Conservation (phyloP, 37 sponge, comb jelly and placozoan species). For the Trichoplax adhaerens region DNA sequence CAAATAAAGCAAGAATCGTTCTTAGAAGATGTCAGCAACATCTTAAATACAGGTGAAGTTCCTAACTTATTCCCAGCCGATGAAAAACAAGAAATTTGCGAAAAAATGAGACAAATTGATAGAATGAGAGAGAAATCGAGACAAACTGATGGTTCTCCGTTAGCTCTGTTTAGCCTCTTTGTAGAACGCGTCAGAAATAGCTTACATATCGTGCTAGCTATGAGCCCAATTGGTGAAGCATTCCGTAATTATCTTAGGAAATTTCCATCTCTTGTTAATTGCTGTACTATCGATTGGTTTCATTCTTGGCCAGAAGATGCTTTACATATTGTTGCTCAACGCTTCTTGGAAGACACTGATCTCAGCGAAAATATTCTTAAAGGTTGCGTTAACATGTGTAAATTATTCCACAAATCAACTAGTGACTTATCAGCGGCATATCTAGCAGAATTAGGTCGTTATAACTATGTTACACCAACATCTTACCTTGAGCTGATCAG, state of each 20-base stretch:
- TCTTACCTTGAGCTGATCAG: slow-evolving; percentile 94
- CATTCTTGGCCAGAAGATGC: slow-evolving; percentile 99
- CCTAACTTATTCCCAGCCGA: slow-evolving; percentile 94
- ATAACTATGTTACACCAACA: slow-evolving; percentile 96
- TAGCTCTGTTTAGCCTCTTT: slow-evolving; percentile 91
- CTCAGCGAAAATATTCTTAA: slow-evolving; percentile 40
- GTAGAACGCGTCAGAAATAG: slow-evolving; percentile 84
- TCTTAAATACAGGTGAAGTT: slow-evolving; percentile 90
- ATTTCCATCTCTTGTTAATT: slow-evolving; percentile 98
- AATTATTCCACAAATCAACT: slow-evolving; percentile 77
- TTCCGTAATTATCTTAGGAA: slow-evolving; percentile 75
- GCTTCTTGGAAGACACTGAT: slow-evolving; percentile 89
- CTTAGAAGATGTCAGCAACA: slow-evolving; percentile 87
- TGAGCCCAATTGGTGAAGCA: slow-evolving; percentile 97
- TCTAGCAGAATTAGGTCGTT: slow-evolving; percentile 49
- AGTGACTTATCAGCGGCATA: slow-evolving; percentile 53
- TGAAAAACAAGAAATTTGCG: slow-evolving; percentile 85
- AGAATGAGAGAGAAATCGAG: slow-evolving; percentile 70
- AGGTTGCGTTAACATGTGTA: slow-evolving; percentile 84
- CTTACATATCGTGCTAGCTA: slow-evolving; percentile 89
- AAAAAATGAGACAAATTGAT: slow-evolving; percentile 87
- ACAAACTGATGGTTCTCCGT: slow-evolving; percentile 94
- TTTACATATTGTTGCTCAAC: slow-evolving; percentile 75
- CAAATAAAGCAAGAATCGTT: slow-evolving; percentile 92
- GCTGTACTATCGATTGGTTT: slow-evolving; percentile 99